Evolutionary conservation across 2,797 vertebrate genomes (phyloP).

Genomic region (Hydrophis major): DNA sequence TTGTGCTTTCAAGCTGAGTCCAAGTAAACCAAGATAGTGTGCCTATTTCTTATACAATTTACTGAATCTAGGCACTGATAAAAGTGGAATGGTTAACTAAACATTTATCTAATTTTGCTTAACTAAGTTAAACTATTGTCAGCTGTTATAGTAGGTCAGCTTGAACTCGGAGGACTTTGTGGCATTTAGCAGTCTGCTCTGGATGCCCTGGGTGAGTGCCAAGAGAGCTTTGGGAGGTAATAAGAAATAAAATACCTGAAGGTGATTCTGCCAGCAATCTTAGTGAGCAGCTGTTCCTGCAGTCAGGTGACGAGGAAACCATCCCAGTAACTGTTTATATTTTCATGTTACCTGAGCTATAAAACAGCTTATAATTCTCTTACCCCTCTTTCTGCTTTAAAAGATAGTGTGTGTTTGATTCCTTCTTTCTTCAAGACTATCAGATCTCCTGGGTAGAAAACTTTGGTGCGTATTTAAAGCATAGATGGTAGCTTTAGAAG

Average conservation of each 20-base stretch:
- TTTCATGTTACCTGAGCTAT: background rate
- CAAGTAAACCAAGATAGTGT: background rate
- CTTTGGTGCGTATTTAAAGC: conserved; percentile 41
- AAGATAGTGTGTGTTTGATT: conserved; percentile 37
- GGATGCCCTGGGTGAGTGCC: background rate
- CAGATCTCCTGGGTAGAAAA: conserved; percentile 37
- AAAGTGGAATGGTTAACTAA: background rate
- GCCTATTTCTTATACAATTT: background rate
- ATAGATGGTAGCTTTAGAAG: conserved; percentile 48
- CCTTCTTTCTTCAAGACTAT: conserved; percentile 39
- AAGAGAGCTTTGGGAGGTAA: background rate
- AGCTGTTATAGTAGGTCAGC: background rate
- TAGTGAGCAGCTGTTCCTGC: background rate
- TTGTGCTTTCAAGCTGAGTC: background rate
- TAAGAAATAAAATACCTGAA: background rate
- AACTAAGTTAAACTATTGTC: background rate
- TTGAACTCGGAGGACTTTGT: background rate
- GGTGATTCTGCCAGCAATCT: background rate
- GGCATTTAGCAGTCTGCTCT: background rate
- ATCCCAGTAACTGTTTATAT: conserved; percentile 10
- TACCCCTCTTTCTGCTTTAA: conserved; percentile 16
- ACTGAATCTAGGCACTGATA: background rate
- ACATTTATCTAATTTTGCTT: background rate
- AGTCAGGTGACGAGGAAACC: background rate
- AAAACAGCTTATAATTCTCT: background rate